Percentiles rank a stretch among this genome's conserved stretches.
These are phyloP conservation scores for Onthophagus taurus DNA, from an alignment of 1,140 invertebrate genomes.

Conservation along the genomic window DNA sequence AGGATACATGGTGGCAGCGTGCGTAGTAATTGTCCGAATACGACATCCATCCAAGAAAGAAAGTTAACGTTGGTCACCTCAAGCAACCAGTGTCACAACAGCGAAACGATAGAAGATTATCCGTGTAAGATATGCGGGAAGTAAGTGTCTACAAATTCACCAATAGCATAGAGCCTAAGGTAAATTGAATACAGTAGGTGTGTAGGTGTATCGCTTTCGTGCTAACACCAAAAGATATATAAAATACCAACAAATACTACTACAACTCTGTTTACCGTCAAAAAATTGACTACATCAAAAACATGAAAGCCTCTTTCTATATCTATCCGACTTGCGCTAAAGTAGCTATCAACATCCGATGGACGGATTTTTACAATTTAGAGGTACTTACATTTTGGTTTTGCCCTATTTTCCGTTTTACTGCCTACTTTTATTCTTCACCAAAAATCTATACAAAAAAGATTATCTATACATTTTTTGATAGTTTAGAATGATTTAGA, in stretches of 20 bases:
- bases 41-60: constrained; percentile 37
- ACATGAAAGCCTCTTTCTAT: too few species aligned
- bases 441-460: too few species aligned
- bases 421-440: too few species aligned
- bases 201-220: constrained; percentile 29
- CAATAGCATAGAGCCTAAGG: constrained; percentile 32
- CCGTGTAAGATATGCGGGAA: constrained; percentile 97
- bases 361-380: too few species aligned
- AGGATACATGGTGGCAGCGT: constrained; percentile 51
- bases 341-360: constrained; percentile 31
- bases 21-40: constrained; percentile 44
- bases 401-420: too few species aligned
- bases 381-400: too few species aligned
- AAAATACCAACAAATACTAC: too few species aligned
- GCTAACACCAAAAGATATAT: constrained; percentile 30
- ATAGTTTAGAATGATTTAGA: too few species aligned
- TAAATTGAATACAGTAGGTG: constrained; percentile 32
- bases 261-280: background rate
- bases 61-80: constrained; percentile 16
- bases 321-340: too few species aligned
- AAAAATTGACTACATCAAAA: too few species aligned
- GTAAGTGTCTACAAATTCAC: constrained; percentile 65
- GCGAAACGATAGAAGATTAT: constrained; percentile 48
- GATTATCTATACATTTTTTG: too few species aligned
- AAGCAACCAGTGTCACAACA: constrained; percentile 25